These are phyloP conservation scores for Drosophila anomalata DNA, from an alignment of 2,888 invertebrate genomes.

Conservation along the genomic window DNA sequence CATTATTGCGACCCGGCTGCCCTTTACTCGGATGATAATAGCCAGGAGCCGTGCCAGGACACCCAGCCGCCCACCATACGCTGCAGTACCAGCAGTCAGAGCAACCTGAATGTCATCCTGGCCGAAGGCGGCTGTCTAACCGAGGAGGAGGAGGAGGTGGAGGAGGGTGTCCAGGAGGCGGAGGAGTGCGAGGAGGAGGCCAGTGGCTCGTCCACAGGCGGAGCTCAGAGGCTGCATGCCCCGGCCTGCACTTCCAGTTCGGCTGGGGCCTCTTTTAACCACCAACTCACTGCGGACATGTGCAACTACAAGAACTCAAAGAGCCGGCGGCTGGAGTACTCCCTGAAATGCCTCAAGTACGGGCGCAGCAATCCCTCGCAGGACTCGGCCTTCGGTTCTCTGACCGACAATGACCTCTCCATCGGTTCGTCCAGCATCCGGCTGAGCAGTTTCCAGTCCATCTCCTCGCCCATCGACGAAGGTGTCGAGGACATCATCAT, in stretches of 20 bases:
- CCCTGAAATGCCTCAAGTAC: constrained; percentile 83
- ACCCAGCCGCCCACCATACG: constrained; percentile 62
- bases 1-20: constrained; percentile 83
- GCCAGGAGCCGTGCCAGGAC: constrained; percentile 54
- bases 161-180: constrained; percentile 16
- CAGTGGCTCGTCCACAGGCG: constrained; percentile 56
- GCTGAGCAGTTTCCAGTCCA: constrained; percentile 84
- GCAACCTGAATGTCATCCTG: constrained; percentile 71
- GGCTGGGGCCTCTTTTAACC: constrained; percentile 72
- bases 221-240: constrained; percentile 51
- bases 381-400: constrained; percentile 84
- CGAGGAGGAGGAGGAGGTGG: constrained; percentile 28
- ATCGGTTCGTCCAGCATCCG: constrained; percentile 84
- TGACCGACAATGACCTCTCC: constrained; percentile 84
- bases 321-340: constrained; percentile 84
- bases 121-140: constrained; percentile 40
- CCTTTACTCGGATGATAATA: constrained; percentile 82
- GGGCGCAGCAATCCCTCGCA: constrained; percentile 84
- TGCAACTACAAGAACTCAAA: constrained; percentile 84
- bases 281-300: constrained; percentile 83
- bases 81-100: constrained; percentile 66
- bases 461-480: constrained; percentile 84
- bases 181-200: constrained; percentile 53
- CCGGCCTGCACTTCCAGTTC: constrained; percentile 31
- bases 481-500: constrained; percentile 84